A percentile compares a stretch with the other conserved stretches of the same genome.
Evolutionary conservation across 2,113 vertebrate species (phyloP).

Genomic region (Otocyon megalotis): DNA sequence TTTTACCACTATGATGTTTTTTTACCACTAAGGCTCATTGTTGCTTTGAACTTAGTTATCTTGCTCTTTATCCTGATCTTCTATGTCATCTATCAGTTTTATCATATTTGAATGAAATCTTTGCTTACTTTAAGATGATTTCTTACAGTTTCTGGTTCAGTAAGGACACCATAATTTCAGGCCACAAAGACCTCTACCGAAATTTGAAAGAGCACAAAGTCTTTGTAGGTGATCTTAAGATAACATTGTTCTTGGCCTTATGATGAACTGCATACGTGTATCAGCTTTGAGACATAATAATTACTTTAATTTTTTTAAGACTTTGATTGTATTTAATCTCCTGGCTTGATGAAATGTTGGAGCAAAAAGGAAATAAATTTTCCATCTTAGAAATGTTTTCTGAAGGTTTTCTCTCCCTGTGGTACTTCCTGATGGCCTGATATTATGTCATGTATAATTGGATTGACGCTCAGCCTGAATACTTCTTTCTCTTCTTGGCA

Average conservation of each 20-base stretch:
- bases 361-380: constrained; percentile 50
- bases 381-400: constrained; percentile 50
- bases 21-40: neutral
- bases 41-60: constrained; percentile 69
- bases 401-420: constrained; percentile 70
- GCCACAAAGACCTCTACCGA: neutral
- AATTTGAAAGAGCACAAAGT: neutral
- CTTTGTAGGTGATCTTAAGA: constrained; percentile 63
- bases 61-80: constrained; percentile 40
- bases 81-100: constrained; percentile 48
- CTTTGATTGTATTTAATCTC: constrained; percentile 55
- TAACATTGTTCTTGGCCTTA: constrained; percentile 51
- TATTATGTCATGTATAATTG: constrained; percentile 80
- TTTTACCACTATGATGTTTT: neutral
- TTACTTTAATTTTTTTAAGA: constrained; percentile 51
- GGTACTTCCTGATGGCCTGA: constrained; percentile 74
- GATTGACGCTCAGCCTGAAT: constrained; percentile 83
- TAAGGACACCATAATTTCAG: constrained; percentile 44
- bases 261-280: constrained; percentile 45
- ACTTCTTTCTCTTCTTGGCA: constrained; percentile 88
- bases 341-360: constrained; percentile 68
- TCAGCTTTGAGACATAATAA: constrained; percentile 42
- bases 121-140: constrained; percentile 54
- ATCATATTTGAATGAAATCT: constrained; percentile 56
- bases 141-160: constrained; percentile 61